A percentile compares a stretch with the other conserved stretches of the same genome.
Conservation (phyloP, 2,888 invertebrate genomes). For the Caenorhabditis virilis region DNA sequence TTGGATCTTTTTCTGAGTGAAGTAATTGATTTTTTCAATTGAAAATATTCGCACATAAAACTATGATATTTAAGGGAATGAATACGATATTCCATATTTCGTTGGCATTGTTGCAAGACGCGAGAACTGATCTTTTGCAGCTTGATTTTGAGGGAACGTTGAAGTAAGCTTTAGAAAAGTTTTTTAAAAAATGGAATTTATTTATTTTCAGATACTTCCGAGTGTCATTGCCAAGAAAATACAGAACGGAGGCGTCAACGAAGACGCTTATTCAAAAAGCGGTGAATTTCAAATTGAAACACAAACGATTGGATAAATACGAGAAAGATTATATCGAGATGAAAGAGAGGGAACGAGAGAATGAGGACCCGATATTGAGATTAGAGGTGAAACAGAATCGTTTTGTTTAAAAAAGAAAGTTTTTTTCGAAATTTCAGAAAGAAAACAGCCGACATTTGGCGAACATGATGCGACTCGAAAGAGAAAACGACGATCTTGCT, state of each 20-base stretch:
- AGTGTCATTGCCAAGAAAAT: constrained; percentile 92
- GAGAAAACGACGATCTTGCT: constrained; percentile 75
- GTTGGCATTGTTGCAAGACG: constrained; percentile 84
- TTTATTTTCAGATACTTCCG: constrained; percentile 78
- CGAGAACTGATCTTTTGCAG: constrained; percentile 81
- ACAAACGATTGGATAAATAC: constrained; percentile 88
- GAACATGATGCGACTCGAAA: constrained; percentile 73
- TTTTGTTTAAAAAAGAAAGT: no score
- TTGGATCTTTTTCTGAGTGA: constrained; percentile 87
- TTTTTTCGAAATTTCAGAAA: no score
- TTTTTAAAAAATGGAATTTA: not conserved
- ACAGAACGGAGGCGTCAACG: constrained; percentile 87
- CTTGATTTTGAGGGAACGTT: constrained; percentile 96
- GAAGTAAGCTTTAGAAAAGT: constrained; percentile 74
- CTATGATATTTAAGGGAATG: constrained; percentile 79
- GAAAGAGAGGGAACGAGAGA: constrained; percentile 73
- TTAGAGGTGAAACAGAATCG: no score
- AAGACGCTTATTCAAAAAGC: constrained; percentile 87
- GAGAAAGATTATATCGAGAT: constrained; percentile 84
- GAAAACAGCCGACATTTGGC: constrained; percentile 68
- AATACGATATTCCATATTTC: constrained; percentile 95
- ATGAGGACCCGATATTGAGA: constrained; percentile 72
- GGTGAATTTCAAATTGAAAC: constrained; percentile 79
- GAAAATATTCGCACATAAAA: not conserved
- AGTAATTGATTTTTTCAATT: constrained; percentile 58